Percentiles rank a stretch among this genome's conserved stretches.
Conservation (phyloP, 2,888 invertebrate genomes). For the Eristalis tenax region DNA sequence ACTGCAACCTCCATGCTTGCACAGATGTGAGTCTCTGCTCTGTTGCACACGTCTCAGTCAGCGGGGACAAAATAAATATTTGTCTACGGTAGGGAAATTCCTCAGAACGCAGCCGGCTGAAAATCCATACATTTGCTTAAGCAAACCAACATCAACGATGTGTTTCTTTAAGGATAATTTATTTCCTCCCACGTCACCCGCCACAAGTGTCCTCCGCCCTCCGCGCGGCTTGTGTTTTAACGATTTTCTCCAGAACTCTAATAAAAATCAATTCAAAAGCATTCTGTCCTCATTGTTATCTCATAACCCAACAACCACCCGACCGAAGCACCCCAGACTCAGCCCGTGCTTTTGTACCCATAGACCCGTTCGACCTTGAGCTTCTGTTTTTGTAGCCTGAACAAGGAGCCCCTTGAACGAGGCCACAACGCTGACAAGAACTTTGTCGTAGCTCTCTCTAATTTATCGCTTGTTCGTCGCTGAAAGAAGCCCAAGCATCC, state of each 20-base stretch:
- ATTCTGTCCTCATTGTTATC: conserved; percentile 7
- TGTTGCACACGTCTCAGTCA: too few species aligned
- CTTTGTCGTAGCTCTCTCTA: conserved; percentile 15
- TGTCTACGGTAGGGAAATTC: too few species aligned
- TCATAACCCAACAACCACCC: neutral
- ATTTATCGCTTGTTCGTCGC: conserved; percentile 48
- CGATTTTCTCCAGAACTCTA: neutral
- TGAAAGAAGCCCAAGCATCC: conserved; percentile 23
- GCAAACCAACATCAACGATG: neutral
- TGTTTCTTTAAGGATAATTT: neutral
- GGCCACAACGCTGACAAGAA: conserved; percentile 33
- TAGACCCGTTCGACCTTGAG: conserved; percentile 4
- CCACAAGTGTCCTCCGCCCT: neutral
- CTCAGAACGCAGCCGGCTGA: too few species aligned
- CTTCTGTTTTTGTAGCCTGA: conserved; percentile 6
- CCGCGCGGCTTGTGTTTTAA: neutral
- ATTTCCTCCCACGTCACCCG: neutral
- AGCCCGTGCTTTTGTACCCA: neutral
- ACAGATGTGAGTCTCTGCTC: too few species aligned
- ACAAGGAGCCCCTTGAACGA: neutral
- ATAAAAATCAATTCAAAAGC: neutral
- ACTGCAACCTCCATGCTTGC: too few species aligned
- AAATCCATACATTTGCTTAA: too few species aligned
- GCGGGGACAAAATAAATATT: too few species aligned
- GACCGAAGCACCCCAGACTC: neutral